Evolutionary conservation across 1,140 invertebrate species (phyloP), one percentile per base, ranked within the genome.

Genomic region (Drosophila kikkawai): DNA sequence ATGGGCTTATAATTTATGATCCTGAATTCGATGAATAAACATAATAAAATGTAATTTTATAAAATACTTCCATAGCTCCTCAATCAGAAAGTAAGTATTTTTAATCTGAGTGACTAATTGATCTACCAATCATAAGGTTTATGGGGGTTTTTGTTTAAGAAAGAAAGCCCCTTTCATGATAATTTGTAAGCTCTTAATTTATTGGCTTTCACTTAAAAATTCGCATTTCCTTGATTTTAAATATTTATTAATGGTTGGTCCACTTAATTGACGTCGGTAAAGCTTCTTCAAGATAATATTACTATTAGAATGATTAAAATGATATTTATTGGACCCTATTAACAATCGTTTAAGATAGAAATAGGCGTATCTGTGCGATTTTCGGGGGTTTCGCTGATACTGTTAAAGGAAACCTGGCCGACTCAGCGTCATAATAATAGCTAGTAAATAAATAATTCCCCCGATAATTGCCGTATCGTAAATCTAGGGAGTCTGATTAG

Each of bases 401-500:
- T 7, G 9, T 22, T 22, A 26, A 2, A 36, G 11, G 32, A 12
- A 34, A 34, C 5, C n/a, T 17, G 36, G 4, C 59, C 58, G 12
- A 36, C 29, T 47, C 11, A 22, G 44, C 44, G 44, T 47, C 4
- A 17, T 36, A 39, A 37, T 65, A 66, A 66, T 19, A 19, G 9
- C 4, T 6, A 13, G 15, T 50, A 15, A 17, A 44, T 26, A 26
- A 42, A 26, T 36, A 2, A n/a, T 32, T 17, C 17, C 29, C 9
- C 39, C 32, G 67, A 67, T 70, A 70, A 45, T 22, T 37, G 7
- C 7, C 0, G 12, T n/a, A 55, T 55, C 37, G 4, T 70, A 70
- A 70, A 70, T 67, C 12, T 53, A 0, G 11, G n/a, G 36, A 53
- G 50, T 37, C 39, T 12, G 39, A 19, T 37, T 37, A 29, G 7